A percentile compares a stretch with the other conserved stretches of the same genome.
These are phyloP conservation scores for Cyanoderma ruficeps DNA, from an alignment of 2,113 vertebrate genomes.

Conservation along the genomic window DNA sequence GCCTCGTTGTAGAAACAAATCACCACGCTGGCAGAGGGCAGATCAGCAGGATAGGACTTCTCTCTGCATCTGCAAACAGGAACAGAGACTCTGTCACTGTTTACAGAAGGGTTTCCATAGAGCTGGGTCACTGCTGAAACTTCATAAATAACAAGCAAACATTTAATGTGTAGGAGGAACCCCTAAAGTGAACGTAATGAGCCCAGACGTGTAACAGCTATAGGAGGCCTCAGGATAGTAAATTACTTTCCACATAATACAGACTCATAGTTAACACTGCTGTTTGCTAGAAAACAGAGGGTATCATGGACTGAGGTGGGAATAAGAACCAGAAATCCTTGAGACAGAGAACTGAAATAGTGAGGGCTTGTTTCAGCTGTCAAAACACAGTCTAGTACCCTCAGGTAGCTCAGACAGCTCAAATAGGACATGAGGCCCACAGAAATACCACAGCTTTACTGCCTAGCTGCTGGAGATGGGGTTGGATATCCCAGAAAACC, in stretches of 20 bases:
- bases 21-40: constrained; percentile 87
- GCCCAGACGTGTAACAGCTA: neutral
- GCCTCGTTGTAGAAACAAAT: constrained; percentile 99
- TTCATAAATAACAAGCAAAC: neutral
- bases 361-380: neutral
- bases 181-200: neutral
- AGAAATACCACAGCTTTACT: neutral
- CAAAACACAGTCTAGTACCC: neutral
- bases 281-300: neutral
- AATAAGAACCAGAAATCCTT: neutral
- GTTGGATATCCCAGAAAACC: neutral
- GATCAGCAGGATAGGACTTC: constrained; percentile 76
- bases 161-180: neutral
- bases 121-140: neutral
- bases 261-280: neutral
- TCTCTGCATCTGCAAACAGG: constrained; percentile 79
- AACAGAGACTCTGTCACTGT: neutral
- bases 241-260: neutral
- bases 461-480: neutral
- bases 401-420: neutral
- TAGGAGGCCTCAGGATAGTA: neutral
- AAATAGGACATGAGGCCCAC: neutral
- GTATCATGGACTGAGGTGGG: neutral
- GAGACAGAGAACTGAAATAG: neutral
- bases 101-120: neutral